Evolutionary conservation across 2,797 vertebrate species (phyloP), one percentile per base, ranked within the genome.

Genomic region (Sternarchorhynchus goeldii): DNA sequence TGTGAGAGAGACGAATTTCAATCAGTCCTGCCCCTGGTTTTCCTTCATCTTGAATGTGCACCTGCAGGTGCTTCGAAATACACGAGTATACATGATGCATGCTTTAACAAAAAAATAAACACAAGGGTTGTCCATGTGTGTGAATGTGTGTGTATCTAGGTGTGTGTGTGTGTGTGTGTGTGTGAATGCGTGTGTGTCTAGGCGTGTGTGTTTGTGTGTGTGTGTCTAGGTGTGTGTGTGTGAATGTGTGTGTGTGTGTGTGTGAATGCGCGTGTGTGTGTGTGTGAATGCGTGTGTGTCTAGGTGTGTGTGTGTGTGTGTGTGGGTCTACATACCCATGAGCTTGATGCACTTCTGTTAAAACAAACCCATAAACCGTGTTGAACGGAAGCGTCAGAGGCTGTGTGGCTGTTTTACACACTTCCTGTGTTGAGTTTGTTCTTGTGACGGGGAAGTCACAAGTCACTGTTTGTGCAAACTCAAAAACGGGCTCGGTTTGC

Each of bases 51-150:
- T 68, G 20, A 68, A 53, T 16, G 16, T 12, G 6, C 39, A 50
- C 50, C 65, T 67, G 20, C 39, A 67, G 25, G 1, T 25, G 66
- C 41, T 68, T 68, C 53, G 66, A 68, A 68, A 68, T 53, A 17
- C 21, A 60, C 29, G 58, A 60, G 21, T 20, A 60, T 8, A 60
- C 21, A 12, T 60, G 20, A 21, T 60, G 21, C 16, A 60, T 29
- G 21, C 16, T 53, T 68, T 12, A 68, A 16, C 65, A 20, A n/a
- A n/a, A 39, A 20, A 20, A n/a, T n/a, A 17, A 36, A 16, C 16
- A 41, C 10, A 68, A 17, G 41, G 36, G 20, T 14, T 73, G 50
- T 58, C 25, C 25, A 50, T 25, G 67, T 63, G 16, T 21, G 18
- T 62, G 25, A 25, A 25, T 25, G 25, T 1, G 25, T 25, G 25